Evolutionary conservation across 2,888 invertebrate species (phyloP).

Genomic region (Aporophyla nigra): DNA sequence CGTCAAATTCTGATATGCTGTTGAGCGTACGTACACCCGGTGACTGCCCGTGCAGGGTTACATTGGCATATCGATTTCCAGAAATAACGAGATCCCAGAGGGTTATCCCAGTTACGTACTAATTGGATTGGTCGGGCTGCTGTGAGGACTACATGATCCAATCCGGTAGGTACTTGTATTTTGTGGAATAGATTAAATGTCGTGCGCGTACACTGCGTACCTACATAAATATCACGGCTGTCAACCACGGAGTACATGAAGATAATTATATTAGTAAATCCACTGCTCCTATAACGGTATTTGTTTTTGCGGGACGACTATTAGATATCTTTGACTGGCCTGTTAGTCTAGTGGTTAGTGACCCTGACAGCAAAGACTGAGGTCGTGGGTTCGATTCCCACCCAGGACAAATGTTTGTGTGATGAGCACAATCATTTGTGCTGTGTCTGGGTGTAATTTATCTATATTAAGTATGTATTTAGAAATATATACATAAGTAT

Average conservation of each 20-base stretch:
- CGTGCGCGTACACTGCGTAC: not conserved
- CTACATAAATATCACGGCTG: constrained; percentile 16
- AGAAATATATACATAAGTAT: too few species aligned
- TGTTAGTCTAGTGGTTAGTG: too few species aligned
- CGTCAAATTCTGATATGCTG: not conserved
- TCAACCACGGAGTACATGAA: constrained; percentile 24
- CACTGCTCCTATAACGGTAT: not conserved
- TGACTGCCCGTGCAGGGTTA: constrained; percentile 18
- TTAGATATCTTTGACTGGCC: too few species aligned
- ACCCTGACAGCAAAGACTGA: too few species aligned
- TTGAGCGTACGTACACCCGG: not conserved
- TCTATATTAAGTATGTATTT: too few species aligned
- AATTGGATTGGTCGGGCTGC: constrained; percentile 42
- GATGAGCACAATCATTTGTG: too few species aligned
- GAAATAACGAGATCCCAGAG: constrained; percentile 51
- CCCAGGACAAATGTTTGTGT: too few species aligned
- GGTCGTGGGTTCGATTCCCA: too few species aligned
- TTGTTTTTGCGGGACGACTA: not conserved
- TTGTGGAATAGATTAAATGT: constrained; percentile 34
- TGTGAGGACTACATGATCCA: constrained; percentile 11
- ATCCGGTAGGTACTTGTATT: constrained; percentile 33
- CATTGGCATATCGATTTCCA: constrained; percentile 33
- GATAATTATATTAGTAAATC: constrained; percentile 6
- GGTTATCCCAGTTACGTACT: constrained; percentile 32
- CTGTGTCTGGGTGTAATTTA: too few species aligned